A percentile compares a stretch with the other conserved stretches of the same genome.
Conservation (phyloP, 2,113 vertebrate genomes). For the Grus americana region DNA sequence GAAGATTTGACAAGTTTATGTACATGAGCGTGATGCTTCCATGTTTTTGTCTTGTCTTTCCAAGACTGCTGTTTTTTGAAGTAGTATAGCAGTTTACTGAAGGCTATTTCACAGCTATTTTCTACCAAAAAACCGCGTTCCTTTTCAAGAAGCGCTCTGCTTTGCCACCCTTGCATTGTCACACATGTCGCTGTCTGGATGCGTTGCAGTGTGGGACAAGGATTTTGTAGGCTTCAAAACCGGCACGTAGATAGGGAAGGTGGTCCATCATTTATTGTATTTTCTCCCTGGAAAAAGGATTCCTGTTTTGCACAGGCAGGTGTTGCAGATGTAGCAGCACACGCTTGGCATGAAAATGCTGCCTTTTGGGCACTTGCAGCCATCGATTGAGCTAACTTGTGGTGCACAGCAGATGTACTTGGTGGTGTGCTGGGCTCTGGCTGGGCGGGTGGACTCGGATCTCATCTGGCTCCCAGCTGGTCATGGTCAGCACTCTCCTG, state of each 20-base stretch:
- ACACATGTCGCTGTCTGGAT: fast-evolving
- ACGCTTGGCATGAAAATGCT: fast-evolving
- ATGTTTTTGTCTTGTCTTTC: background rate
- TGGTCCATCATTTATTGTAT: background rate
- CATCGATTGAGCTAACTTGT: fast-evolving
- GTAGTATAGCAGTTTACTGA: background rate
- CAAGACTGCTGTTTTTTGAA: background rate
- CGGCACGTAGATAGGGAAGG: fast-evolving
- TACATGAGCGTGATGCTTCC: background rate
- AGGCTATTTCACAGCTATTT: background rate
- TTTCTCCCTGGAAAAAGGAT: background rate
- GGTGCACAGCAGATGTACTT: too few species aligned
- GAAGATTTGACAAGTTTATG: background rate
- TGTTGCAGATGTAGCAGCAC: background rate
- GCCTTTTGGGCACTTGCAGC: background rate
- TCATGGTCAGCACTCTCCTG: background rate
- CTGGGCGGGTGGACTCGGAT: fast-evolving
- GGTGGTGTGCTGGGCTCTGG: background rate
- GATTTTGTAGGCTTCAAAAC: background rate
- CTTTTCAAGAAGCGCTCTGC: background rate
- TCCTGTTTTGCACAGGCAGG: fast-evolving
- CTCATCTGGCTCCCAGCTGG: background rate
- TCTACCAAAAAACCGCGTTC: background rate
- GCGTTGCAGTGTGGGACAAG: fast-evolving
- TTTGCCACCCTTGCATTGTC: background rate